Conservation (phyloP, 2,113 vertebrate species). For the Apus apus region DNA sequence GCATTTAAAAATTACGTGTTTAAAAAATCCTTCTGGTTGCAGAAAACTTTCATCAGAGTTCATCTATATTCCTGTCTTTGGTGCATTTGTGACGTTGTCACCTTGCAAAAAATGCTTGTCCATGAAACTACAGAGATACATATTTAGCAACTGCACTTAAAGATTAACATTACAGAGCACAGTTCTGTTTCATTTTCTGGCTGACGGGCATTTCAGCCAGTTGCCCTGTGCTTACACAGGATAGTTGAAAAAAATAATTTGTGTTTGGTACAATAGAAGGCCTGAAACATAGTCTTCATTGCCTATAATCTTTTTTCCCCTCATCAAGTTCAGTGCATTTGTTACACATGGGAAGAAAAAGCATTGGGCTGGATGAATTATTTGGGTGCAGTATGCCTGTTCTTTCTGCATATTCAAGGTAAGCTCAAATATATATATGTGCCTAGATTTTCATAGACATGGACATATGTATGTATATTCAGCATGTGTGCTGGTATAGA, state of each 20-base stretch:
- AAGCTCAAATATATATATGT: not conserved
- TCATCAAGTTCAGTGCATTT: not conserved
- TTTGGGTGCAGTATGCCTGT: not conserved
- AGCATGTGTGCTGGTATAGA: not conserved
- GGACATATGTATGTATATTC: not conserved
- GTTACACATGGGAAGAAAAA: not conserved
- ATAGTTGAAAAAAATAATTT: not conserved
- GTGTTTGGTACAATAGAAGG: not conserved
- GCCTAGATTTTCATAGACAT: not conserved
- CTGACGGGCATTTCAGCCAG: not conserved
- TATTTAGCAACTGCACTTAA: not conserved
- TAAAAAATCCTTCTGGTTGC: not conserved
- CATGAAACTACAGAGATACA: not conserved
- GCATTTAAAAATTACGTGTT: not conserved
- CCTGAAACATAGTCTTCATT: not conserved
- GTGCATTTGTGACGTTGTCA: not conserved
- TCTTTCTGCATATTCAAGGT: not conserved
- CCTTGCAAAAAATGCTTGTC: not conserved
- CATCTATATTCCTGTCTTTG: not conserved
- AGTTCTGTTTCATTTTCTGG: not conserved
- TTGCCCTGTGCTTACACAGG: not conserved
- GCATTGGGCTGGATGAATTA: not conserved
- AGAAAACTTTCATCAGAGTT: not conserved
- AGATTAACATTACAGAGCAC: not conserved
- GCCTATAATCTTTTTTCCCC: not conserved